Percentiles rank a stretch among this genome's conserved stretches.
Evolutionary conservation across 2,113 vertebrate species (phyloP).

Genomic region (Dicaeum eximium): DNA sequence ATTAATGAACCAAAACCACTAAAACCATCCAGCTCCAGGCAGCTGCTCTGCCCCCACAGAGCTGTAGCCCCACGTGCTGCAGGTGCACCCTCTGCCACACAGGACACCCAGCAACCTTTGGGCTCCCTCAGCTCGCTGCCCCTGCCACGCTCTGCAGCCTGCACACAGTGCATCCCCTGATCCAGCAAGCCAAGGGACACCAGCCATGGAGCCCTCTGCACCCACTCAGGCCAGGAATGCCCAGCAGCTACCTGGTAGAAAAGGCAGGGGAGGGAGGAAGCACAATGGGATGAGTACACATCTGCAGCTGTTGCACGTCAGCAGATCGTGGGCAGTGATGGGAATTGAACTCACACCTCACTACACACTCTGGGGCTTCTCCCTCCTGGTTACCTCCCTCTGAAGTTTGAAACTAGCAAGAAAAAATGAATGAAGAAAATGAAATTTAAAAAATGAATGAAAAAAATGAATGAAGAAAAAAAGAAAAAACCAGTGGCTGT

Average conservation of each 20-base stretch:
- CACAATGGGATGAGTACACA: accelerated
- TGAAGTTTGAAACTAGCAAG: background rate
- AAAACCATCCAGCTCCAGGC: background rate
- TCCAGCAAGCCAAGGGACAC: background rate
- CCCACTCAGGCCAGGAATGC: accelerated
- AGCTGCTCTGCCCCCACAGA: background rate
- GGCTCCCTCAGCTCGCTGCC: background rate
- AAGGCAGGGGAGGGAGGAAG: background rate
- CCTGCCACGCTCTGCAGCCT: accelerated
- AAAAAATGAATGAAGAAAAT: too few relatives aligned
- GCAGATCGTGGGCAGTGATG: background rate
- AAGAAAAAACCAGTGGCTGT: too few relatives aligned
- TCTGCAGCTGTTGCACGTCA: accelerated
- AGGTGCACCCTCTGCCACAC: accelerated
- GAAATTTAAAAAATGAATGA: too few relatives aligned
- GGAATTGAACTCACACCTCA: background rate
- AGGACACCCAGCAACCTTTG: accelerated
- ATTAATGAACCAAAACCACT: background rate
- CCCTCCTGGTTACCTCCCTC: background rate
- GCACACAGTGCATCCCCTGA: background rate
- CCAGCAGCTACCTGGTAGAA: accelerated
- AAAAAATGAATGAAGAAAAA: too few relatives aligned
- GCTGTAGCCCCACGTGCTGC: background rate
- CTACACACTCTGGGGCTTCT: background rate
- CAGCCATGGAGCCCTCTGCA: background rate